Conservation (phyloP, 1,140 invertebrate species). For the Thereuonema tuberculata region DNA sequence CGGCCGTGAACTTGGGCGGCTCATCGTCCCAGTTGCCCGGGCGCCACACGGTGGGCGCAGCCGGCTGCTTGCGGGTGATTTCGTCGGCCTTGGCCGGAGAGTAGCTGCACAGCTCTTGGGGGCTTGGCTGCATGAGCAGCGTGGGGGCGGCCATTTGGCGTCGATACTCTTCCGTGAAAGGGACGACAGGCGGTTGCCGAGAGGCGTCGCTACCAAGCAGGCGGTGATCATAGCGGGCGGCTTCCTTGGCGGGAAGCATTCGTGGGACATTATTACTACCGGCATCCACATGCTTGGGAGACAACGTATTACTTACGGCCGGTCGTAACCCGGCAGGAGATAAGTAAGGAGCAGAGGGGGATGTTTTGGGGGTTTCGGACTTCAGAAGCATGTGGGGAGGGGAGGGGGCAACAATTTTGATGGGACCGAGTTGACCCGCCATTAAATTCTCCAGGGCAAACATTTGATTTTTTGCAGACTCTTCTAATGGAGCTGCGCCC, state of each 20-base stretch:
- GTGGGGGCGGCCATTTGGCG: neutral
- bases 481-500: neutral
- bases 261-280: too few relatives aligned
- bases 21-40: slow-evolving; percentile 8
- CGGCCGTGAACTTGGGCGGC: neutral
- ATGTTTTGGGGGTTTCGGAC: neutral
- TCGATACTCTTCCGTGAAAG: neutral
- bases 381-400: neutral
- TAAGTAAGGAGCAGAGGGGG: neutral
- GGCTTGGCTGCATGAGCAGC: neutral
- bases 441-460: too few relatives aligned
- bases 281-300: neutral
- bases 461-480: neutral
- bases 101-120: neutral
- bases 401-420: neutral
- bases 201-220: neutral
- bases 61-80: neutral
- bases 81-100: slow-evolving; percentile 3
- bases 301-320: neutral
- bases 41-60: neutral
- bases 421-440: neutral
- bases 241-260: neutral
- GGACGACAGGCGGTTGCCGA: neutral
- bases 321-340: neutral
- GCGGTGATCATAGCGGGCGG: neutral